Base-by-base conservation (phyloP, 1,140 invertebrate species). In the Hyposmocoma kahamanoa region DNA sequence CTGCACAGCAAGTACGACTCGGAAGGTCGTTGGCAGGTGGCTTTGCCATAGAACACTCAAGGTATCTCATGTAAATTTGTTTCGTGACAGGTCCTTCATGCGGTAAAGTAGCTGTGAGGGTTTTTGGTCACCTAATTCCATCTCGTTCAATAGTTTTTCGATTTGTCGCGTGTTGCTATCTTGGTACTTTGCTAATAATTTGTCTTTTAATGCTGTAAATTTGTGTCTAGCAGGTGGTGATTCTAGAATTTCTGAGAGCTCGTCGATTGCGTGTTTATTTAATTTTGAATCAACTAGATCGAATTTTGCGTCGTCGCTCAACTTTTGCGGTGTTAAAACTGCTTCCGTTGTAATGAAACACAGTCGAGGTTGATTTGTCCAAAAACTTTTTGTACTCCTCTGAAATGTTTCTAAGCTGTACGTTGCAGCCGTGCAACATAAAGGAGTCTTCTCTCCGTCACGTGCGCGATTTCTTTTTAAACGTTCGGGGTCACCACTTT, bases 71-170 rank as follows among this genome's bases (percentile, higher is more conserved):
- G 18, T 4, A 9, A 41, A 8, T 9, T 20, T 19, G 20, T 41
- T 20, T 10, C 19, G 10, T 9, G 38, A 18, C 19, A 41, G 38
- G 9, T 41, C 20, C 3, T 22, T 21, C 38, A 41, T 41, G 18
- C 38, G 18, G 15, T 20, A 20, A 2, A 41, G 19, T 13, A 41
- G 20, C 13, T 41, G 38, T 11, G 19, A 21, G 1, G 38, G 38
- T 21, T 20, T 6, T 15, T 46, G 42, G 8, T 44, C 42, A 11
- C 42, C 42, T 10, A 44, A 19, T 4, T 44, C 42, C 42, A 44
- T 44, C 8, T 44, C 42, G 0, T 10, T 8, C 42, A 44, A 11
- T 17, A 44, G 24, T 30, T 30, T 44, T 18, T 44, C 6, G 11
- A 30, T 30, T 28, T 44, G 18, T 8, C 26, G n/a, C 8, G 11